Percentiles rank a stretch among this genome's conserved stretches.
Conservation (phyloP, 2,888 invertebrate species). For the Phoronis australis region DNA sequence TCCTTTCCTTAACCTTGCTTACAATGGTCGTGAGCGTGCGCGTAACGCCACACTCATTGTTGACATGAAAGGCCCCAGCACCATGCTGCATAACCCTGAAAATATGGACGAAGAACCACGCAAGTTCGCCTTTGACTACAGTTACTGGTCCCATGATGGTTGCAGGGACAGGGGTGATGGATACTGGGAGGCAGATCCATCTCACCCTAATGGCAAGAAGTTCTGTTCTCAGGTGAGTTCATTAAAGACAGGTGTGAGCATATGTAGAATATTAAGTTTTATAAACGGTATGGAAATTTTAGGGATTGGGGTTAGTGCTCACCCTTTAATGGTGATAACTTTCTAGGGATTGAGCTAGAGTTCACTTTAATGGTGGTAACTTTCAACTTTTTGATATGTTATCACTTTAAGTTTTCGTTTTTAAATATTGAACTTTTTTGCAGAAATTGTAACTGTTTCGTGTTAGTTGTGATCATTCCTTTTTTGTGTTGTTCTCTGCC, state of each 20-base stretch:
- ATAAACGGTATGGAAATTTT: neutral
- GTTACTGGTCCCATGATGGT: conserved; percentile 61
- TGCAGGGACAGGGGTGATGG: conserved; percentile 54
- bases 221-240: conserved; percentile 57
- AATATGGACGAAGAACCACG: conserved; percentile 46
- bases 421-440: too few species aligned
- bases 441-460: too few species aligned
- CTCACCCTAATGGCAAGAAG: conserved; percentile 52
- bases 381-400: too few species aligned
- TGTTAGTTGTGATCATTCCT: too few species aligned
- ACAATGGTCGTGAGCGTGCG: conserved; percentile 57
- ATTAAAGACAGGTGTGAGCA: neutral
- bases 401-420: too few species aligned
- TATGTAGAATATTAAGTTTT: neutral
- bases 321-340: neutral
- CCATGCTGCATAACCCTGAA: conserved; percentile 54
- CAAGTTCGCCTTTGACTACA: conserved; percentile 58
- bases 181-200: conserved; percentile 50
- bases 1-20: conserved; percentile 23
- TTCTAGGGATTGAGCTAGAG: too few species aligned
- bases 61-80: conserved; percentile 54
- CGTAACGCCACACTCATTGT: conserved; percentile 55
- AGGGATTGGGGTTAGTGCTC: neutral
- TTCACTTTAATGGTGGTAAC: too few species aligned
- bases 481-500: too few species aligned